Conservation (phyloP, 2,888 invertebrate species). For the Amphipoea oculea region DNA sequence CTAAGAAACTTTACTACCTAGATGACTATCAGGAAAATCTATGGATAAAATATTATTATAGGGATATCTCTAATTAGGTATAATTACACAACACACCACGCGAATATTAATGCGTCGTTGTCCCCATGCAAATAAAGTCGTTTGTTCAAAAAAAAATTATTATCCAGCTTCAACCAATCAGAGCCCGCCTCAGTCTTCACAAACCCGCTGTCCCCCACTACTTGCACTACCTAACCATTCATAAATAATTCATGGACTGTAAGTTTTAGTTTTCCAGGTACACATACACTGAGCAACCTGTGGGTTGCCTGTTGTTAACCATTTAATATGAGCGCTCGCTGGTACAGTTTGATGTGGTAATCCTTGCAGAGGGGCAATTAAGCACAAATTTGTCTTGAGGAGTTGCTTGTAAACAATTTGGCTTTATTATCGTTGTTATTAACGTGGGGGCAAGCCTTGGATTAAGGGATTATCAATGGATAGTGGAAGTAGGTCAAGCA, state of each 20-base stretch:
- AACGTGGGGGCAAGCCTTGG: background rate
- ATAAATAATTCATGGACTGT: slow-evolving; percentile 80
- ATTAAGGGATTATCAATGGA: slow-evolving; percentile 14
- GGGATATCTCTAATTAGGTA: no score
- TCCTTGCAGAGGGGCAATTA: slow-evolving; percentile 65
- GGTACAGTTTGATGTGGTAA: slow-evolving; percentile 68
- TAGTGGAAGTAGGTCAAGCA: background rate
- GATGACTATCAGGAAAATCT: no score
- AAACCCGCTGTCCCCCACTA: slow-evolving; percentile 39
- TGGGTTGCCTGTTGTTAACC: slow-evolving; percentile 73
- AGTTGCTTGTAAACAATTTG: slow-evolving; percentile 44
- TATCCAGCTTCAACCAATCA: background rate
- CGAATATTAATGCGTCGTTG: background rate
- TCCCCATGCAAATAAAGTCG: no score
- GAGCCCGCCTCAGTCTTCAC: background rate
- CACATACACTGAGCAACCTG: slow-evolving; percentile 74
- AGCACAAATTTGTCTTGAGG: slow-evolving; percentile 57
- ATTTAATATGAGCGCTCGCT: slow-evolving; percentile 74
- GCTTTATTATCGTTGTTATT: slow-evolving; percentile 33
- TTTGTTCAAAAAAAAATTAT: background rate
- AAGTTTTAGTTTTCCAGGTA: slow-evolving; percentile 84
- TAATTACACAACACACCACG: background rate
- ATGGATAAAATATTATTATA: background rate
- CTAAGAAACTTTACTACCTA: background rate
- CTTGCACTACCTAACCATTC: slow-evolving; percentile 52